Evolutionary conservation across 2,888 invertebrate species (phyloP).

Genomic region (Drosophila hamatofila): DNA sequence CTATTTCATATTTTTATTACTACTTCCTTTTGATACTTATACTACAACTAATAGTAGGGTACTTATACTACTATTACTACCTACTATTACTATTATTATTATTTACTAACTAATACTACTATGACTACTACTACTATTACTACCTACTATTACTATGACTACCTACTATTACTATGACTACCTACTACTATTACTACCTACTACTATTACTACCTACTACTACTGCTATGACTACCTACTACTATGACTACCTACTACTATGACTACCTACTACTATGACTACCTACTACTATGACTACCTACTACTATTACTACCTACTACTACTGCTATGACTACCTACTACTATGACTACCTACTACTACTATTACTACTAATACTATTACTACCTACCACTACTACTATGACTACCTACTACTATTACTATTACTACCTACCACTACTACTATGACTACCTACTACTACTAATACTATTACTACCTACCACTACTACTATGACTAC

Average conservation of each 20-base stretch:
- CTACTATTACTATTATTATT: not conserved
- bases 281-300: not conserved
- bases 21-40: too few species aligned
- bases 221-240: not conserved
- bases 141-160: not conserved
- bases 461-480: not conserved
- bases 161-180: not conserved
- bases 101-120: not conserved
- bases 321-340: not conserved
- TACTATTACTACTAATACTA: not conserved
- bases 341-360: not conserved
- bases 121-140: not conserved
- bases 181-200: not conserved
- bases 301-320: not conserved
- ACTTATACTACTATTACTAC: not conserved
- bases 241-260: not conserved
- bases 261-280: not conserved
- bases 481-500: not conserved
- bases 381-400: not conserved
- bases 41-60: too few species aligned
- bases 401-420: too few species aligned
- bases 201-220: not conserved
- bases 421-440: not conserved
- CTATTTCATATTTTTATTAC: too few species aligned
- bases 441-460: not conserved